phyloP scores from a whole-genome alignment of 2,888 invertebrate species.

The Ophion costatus region DNA sequence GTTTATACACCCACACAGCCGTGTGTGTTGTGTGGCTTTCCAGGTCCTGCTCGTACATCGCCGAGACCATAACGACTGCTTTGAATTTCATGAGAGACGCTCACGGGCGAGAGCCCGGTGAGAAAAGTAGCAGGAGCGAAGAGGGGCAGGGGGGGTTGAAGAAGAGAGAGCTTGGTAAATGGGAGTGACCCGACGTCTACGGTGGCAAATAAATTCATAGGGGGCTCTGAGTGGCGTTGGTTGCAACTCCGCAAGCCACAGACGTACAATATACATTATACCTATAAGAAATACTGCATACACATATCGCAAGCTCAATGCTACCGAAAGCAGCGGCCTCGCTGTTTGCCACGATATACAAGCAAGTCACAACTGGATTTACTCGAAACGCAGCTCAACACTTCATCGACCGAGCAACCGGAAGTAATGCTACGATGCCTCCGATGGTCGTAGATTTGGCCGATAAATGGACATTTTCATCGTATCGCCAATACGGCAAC shows the following conservation, averaged over 20 bases:
- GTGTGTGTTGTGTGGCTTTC: conserved; percentile 10
- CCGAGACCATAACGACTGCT: conserved; percentile 80
- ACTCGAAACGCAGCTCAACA: conserved; percentile 21
- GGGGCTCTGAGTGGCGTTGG: conserved; percentile 34
- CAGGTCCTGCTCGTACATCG: conserved; percentile 69
- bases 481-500: conserved; percentile 1
- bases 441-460: not conserved
- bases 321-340: conserved; percentile 26
- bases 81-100: conserved; percentile 82
- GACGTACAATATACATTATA: conserved; percentile 36
- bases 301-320: conserved; percentile 3
- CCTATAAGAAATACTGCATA: conserved; percentile 7
- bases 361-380: conserved; percentile 19
- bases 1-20: not conserved
- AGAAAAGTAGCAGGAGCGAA: conserved; percentile 71
- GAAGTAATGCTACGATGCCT: conserved; percentile 36
- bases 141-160: conserved; percentile 60
- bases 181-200: conserved; percentile 69
- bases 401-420: conserved; percentile 23
- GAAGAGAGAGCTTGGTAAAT: conserved; percentile 73
- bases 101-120: conserved; percentile 74
- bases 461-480: conserved; percentile 16
- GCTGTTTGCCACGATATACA: conserved; percentile 28
- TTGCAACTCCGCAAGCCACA: conserved; percentile 42
- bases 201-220: conserved; percentile 69